phyloP scores from a whole-genome alignment of 2,888 invertebrate genomes.

The Drosophila suboccidentalis region DNA sequence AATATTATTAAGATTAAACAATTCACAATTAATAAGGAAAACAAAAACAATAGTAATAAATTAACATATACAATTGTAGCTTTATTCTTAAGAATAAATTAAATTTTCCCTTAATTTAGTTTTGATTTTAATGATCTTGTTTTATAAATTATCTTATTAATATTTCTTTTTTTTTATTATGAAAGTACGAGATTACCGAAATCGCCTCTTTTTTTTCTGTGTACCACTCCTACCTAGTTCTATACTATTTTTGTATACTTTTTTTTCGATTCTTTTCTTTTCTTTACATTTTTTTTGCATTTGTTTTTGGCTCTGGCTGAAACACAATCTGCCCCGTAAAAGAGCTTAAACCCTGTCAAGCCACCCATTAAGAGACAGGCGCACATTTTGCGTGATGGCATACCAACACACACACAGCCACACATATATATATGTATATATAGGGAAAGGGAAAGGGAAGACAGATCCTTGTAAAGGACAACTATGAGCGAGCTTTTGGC shows the following conservation, averaged over 20 bases:
- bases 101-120: too few relatives aligned
- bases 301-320: slow-evolving; percentile 58
- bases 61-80: too few relatives aligned
- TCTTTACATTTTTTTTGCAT: slow-evolving; percentile 20
- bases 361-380: slow-evolving; percentile 80
- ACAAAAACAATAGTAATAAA: too few relatives aligned
- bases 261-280: slow-evolving; percentile 12
- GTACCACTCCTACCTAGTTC: slow-evolving; percentile 1
- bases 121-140: too few relatives aligned
- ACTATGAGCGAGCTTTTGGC: slow-evolving; percentile 74
- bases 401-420: slow-evolving; percentile 68
- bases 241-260: slow-evolving; percentile 26
- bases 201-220: too few relatives aligned
- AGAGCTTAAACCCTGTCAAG: slow-evolving; percentile 82
- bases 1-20: too few relatives aligned
- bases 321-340: slow-evolving; percentile 81
- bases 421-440: too few relatives aligned
- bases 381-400: slow-evolving; percentile 78
- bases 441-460: background rate
- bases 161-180: too few relatives aligned
- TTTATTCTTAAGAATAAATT: too few relatives aligned
- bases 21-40: too few relatives aligned
- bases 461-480: slow-evolving; percentile 70
- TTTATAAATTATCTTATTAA: too few relatives aligned
- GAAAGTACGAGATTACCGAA: too few relatives aligned